Base-by-base conservation (phyloP, 2,113 vertebrate species). In the Microtus ochrogaster region DNA sequence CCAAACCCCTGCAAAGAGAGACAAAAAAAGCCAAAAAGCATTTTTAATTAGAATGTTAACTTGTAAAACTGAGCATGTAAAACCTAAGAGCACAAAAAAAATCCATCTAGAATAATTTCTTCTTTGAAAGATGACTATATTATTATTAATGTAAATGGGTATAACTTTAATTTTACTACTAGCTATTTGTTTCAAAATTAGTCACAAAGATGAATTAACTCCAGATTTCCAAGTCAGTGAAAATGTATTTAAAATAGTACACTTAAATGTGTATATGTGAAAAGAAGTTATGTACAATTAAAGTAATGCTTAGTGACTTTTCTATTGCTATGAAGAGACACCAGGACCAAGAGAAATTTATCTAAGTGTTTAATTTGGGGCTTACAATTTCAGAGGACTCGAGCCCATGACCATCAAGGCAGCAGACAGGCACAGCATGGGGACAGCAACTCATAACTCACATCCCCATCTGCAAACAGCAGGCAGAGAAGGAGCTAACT, bases 1-100 rank as follows among this genome's bases (percentile, higher is more conserved):
- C 55, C 55, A 19, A 58, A 19, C 91, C 96, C 91, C 95, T 98
- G 94, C 28, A 97, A 97, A 97, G 93, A 89, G 88, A 86, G 96
- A 96, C 94, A 94, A 74, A 89, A 90, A 36, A 79, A 55, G 10
- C 47, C 8, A 17, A 72, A 72, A 36, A n/a, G 3, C 26, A 92
- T 83, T 73, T 70, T 65, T 33, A 96, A 94, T 96, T 96, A 97
- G 89, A 94, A 96, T 89, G 61, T 92, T 77, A 90, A 93, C 19
- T 93, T 96, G 93, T 77, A 58, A 58, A 58, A 21, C 5, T 58
- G 58, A 58, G 22, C 49, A 21, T 72, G 19, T 72, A 55, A 55
- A 72, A 66, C 41, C 26, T 65, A 4, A 85, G 39, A 85, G 41
- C 41, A 85, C 61, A 66, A 66, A 21, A 85, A 39, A 41, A 65